Base-by-base conservation (phyloP, 2,888 invertebrate species). In the Amiota communis region DNA sequence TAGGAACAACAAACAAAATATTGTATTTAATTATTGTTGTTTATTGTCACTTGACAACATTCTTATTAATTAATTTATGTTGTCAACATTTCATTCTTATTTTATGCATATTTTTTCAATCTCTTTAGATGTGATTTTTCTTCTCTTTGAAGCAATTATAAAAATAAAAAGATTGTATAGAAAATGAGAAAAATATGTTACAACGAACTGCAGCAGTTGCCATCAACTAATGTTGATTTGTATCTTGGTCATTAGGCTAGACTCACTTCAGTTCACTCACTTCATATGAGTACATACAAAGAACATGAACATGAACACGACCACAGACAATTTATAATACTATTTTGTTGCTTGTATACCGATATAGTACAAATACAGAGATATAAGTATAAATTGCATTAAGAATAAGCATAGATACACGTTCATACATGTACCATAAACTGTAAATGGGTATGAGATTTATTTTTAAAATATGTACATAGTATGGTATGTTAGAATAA, bases 251-350 rank as follows among this genome's bases (percentile, higher is more conserved):
- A 36, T 6, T 36, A 36, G 36, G 6, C 36, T 36, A 36, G 36
- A 36, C 36, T 36, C 36, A 36, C 6, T 36, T 36, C 36, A 36
- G 4, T 36, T 36, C 36, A 36, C 36, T 36, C 36, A 36, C 36
- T 36, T 36, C 36, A 23, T 3, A 2, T 23, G 2, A 23, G 2
- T 23, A 1, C 3, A 2, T 2, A 4, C 36, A 36, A 4, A 36
- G 36, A 36, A 36, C 36, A 65, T 51, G 51, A 23, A 20, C 12
- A 71, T 68, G 74, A 74, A 71, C 77, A 77, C 71, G 77, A 77
- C 77, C 77, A 75, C 70, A 77, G 77, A 75, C 77, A 77, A 77
- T 73, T 67, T 63, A 74, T 77, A 68, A 17, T 59, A 10, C 6
- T 20, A 59, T 10, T 59, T 59, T 15, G 59, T 20, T 20, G 23